phyloP scores from a whole-genome alignment of 2,113 vertebrate genomes.

The Rhinolophus ferrumequinum region DNA sequence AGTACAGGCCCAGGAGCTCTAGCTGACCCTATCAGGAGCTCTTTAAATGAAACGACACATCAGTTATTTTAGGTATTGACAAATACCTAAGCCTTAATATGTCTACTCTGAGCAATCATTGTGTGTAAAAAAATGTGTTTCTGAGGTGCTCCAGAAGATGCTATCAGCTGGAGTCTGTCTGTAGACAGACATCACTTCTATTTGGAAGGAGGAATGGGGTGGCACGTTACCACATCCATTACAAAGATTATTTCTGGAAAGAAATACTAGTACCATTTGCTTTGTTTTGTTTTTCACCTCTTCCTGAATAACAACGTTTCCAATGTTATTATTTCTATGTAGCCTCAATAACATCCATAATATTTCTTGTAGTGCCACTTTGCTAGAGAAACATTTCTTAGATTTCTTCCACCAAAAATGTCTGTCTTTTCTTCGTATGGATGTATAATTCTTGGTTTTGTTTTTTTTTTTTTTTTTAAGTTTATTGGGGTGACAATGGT shows the following conservation, averaged over 20 bases:
- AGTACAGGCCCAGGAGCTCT: not conserved
- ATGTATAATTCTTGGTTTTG: not conserved
- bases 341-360: not conserved
- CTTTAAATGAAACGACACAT: not conserved
- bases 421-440: not conserved
- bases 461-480: too few relatives aligned
- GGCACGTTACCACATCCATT: not conserved
- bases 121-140: not conserved
- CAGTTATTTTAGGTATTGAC: not conserved
- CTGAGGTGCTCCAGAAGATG: not conserved
- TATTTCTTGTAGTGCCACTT: not conserved
- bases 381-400: not conserved
- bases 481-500: too few relatives aligned
- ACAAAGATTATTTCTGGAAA: not conserved
- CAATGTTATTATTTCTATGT: not conserved
- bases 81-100: not conserved
- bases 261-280: not conserved
- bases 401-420: not conserved
- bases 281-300: not conserved
- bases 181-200: accelerated
- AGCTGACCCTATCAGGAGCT: not conserved
- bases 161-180: not conserved
- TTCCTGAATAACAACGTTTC: not conserved
- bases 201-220: not conserved
- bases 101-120: not conserved